phyloP scores from a whole-genome alignment of 2,888 invertebrate genomes.

The Microdon myrmicae region DNA sequence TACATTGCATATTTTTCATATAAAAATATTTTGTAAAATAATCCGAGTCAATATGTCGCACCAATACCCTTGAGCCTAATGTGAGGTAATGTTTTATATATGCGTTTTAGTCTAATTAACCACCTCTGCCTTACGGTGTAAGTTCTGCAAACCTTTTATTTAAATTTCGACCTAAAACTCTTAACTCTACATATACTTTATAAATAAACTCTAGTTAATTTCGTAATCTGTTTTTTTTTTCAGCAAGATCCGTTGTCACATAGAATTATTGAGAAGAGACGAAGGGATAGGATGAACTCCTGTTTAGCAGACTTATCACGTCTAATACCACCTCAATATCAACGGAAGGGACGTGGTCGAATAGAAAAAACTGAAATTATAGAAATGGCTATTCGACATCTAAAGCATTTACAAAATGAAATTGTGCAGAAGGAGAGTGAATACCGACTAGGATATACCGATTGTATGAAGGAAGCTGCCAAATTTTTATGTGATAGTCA shows the following conservation, averaged over 20 bases:
- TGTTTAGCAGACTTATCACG: slow-evolving; percentile 93
- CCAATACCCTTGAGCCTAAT: no score
- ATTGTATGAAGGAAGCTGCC: slow-evolving; percentile 89
- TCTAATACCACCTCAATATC: slow-evolving; percentile 90
- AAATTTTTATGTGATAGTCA: slow-evolving; percentile 88
- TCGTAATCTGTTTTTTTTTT: slow-evolving; percentile 12
- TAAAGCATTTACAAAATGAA: slow-evolving; percentile 85
- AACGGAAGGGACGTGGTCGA: slow-evolving; percentile 93
- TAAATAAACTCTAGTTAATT: no score
- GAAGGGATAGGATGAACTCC: slow-evolving; percentile 97
- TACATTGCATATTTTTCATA: no score
- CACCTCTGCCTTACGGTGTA: no score
- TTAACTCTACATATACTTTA: no score
- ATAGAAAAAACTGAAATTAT: slow-evolving; percentile 98
- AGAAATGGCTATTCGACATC: slow-evolving; percentile 96
- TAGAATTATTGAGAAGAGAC: slow-evolving; percentile 94
- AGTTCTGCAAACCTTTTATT: no score
- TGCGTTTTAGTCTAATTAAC: no score
- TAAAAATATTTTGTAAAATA: no score
- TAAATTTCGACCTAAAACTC: no score
- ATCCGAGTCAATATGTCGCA: no score
- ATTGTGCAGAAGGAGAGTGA: slow-evolving; percentile 67
- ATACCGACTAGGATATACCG: slow-evolving; percentile 87
- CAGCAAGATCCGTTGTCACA: slow-evolving; percentile 98
- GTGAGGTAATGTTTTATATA: no score